A percentile compares a stretch with the other conserved stretches of the same genome.
phyloP scores from a whole-genome alignment of 2,113 vertebrate species.

The Psammodynastes pulverulentus region DNA sequence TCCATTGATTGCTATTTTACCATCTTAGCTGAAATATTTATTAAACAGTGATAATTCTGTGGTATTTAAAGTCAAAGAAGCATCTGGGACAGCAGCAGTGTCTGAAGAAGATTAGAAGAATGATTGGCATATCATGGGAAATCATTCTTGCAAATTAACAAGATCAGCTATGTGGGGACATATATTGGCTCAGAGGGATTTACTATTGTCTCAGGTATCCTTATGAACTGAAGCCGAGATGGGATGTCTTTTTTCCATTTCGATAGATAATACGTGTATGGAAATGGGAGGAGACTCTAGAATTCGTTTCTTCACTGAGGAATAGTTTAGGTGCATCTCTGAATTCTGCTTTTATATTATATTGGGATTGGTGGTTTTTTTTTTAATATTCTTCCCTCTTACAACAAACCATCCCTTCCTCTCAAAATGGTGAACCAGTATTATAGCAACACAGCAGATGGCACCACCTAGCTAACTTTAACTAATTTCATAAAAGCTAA shows the following conservation, averaged over 20 bases:
- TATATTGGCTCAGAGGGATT: not conserved
- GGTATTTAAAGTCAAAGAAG: constrained; percentile 6
- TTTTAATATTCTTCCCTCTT: not conserved
- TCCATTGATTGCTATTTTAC: not conserved
- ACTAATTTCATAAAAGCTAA: not conserved
- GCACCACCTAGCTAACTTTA: not conserved
- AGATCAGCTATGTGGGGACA: not conserved
- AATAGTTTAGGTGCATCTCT: not conserved
- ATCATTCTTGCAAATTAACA: constrained; percentile 7
- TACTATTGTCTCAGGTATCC: not conserved
- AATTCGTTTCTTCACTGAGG: not conserved
- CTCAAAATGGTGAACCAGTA: not conserved
- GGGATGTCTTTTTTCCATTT: not conserved
- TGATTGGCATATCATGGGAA: not conserved
- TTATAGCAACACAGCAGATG: not conserved
- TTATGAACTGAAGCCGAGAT: not conserved
- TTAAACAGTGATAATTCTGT: constrained; percentile 15
- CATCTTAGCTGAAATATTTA: constrained; percentile 8
- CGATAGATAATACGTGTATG: not conserved
- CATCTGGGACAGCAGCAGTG: not conserved
- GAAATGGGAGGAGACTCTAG: not conserved
- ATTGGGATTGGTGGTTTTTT: not conserved
- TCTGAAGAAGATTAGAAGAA: constrained; percentile 21
- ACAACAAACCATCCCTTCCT: not conserved
- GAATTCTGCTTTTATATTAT: not conserved